Evolutionary conservation across 2,113 vertebrate genomes (phyloP).

Genomic region (Aldabrachelys gigantea): DNA sequence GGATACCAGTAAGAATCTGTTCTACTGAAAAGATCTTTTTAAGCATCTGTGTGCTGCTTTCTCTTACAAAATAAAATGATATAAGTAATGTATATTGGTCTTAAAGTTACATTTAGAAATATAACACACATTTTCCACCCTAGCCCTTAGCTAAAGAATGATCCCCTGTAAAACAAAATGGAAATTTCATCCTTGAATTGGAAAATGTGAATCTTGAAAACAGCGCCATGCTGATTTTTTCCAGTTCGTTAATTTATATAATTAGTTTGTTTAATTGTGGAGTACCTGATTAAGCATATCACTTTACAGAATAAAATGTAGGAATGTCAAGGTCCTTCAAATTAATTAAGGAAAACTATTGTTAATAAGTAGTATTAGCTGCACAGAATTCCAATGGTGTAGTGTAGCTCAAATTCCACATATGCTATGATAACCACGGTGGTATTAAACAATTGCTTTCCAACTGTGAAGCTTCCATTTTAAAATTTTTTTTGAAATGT

Average conservation of each 20-base stretch:
- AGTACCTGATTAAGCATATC: conserved; percentile 70
- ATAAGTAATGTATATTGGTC: background rate
- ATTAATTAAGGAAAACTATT: conserved; percentile 64
- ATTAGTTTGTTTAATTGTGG: conserved; percentile 75
- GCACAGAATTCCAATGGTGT: conserved; percentile 43
- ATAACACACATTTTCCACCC: conserved; percentile 1
- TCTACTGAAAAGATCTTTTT: background rate
- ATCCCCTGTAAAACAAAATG: conserved; percentile 34
- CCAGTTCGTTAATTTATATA: conserved; percentile 69
- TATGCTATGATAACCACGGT: conserved; percentile 49
- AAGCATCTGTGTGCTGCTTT: background rate
- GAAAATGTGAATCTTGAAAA: conserved; percentile 63
- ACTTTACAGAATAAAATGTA: conserved; percentile 70
- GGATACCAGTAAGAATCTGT: background rate
- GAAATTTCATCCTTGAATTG: conserved; percentile 57
- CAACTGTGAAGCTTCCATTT: background rate
- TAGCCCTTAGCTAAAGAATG: conserved; percentile 33
- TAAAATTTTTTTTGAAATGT: background rate
- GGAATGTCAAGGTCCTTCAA: conserved; percentile 68
- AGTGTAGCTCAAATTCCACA: background rate
- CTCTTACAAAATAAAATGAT: background rate
- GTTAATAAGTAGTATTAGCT: conserved; percentile 37
- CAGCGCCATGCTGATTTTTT: conserved; percentile 60
- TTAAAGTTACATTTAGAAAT: conserved; percentile 14
- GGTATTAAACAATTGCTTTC: conserved; percentile 29